Percentiles rank a stretch among this genome's conserved stretches.
Conservation (phyloP, 2,888 invertebrate genomes). For the Podotricha telesiphe region DNA sequence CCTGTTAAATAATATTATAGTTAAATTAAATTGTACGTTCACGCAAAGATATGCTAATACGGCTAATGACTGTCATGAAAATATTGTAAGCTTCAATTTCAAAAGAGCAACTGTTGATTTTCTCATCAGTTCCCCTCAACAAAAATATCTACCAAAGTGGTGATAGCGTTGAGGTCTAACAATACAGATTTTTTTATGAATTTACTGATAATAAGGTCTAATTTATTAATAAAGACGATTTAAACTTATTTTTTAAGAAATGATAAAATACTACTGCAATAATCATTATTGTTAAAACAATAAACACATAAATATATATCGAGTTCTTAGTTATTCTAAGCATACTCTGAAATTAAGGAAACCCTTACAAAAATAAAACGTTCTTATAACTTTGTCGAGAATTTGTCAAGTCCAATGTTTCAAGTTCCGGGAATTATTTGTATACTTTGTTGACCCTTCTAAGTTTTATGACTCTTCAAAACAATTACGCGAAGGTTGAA, state of each 20-base stretch:
- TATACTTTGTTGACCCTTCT: conserved; percentile 28
- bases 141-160: background rate
- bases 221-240: too few relatives aligned
- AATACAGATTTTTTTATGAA: too few relatives aligned
- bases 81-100: background rate
- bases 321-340: background rate
- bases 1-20: too few relatives aligned
- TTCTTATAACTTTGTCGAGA: conserved; percentile 15
- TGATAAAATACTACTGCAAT: too few relatives aligned
- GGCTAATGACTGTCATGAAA: background rate
- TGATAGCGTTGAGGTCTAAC: background rate
- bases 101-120: background rate
- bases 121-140: background rate
- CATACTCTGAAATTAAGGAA: background rate
- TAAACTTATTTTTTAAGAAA: too few relatives aligned
- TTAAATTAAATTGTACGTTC: background rate
- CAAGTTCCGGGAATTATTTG: conserved; percentile 13
- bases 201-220: background rate
- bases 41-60: background rate
- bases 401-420: conserved; percentile 27
- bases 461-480: conserved; percentile 41
- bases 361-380: conserved; percentile 6
- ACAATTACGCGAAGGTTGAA: conserved; percentile 50
- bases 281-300: too few relatives aligned
- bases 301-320: too few relatives aligned